Evolutionary conservation across 2,888 invertebrate genomes (phyloP).

Genomic region (Nebria salina): DNA sequence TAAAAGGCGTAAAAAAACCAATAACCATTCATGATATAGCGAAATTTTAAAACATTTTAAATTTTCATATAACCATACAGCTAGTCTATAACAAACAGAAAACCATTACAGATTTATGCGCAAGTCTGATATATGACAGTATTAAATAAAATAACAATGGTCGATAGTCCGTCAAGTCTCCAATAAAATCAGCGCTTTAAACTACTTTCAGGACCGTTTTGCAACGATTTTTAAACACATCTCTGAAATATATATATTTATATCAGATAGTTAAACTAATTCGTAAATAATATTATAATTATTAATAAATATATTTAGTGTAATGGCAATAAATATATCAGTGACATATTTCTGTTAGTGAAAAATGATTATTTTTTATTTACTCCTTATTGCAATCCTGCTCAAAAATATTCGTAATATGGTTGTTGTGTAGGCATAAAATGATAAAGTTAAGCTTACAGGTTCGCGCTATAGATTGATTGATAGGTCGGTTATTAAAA

Average conservation of each 20-base stretch:
- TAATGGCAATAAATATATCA: too few species aligned
- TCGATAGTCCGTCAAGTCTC: too few species aligned
- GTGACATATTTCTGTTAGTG: neutral
- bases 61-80: neutral
- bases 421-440: too few species aligned
- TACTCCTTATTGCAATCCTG: neutral
- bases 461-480: neutral
- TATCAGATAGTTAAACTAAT: too few species aligned
- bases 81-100: neutral
- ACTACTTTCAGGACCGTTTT: too few species aligned
- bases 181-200: too few species aligned
- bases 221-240: too few species aligned
- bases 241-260: too few species aligned
- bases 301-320: too few species aligned
- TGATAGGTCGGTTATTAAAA: neutral
- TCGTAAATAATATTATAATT: too few species aligned
- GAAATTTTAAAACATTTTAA: neutral
- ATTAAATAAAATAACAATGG: neutral
- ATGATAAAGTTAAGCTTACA: neutral
- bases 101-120: neutral
- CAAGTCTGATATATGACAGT: neutral
- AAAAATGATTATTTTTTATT: neutral
- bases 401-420: neutral
- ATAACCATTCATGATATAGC: neutral
- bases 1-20: too few species aligned